phyloP scores from a whole-genome alignment of 1,140 invertebrate genomes.

The Lethocerus indicus region DNA sequence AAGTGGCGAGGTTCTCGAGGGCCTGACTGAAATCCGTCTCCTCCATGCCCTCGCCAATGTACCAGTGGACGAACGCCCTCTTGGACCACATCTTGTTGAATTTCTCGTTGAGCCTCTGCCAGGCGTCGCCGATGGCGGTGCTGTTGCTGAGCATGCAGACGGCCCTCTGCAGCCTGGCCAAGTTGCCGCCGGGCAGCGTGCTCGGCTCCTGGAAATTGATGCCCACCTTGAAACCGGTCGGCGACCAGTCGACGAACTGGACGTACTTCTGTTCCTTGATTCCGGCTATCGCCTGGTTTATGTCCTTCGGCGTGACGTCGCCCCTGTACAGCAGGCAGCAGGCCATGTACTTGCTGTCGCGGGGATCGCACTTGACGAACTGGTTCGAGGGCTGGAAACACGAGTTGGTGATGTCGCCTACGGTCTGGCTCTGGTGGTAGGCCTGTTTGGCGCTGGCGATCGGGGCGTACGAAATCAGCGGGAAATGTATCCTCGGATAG shows the following conservation, averaged over 20 bases:
- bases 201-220: conserved; percentile 29
- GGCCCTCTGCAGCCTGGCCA: conserved; percentile 31
- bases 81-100: conserved; percentile 33
- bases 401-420: conserved; percentile 28
- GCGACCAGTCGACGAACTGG: conserved; percentile 40
- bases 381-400: conserved; percentile 30
- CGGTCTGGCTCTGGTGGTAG: conserved; percentile 29
- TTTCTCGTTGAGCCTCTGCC: conserved; percentile 38
- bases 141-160: conserved; percentile 41
- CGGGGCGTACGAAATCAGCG: conserved; percentile 42
- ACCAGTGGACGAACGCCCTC: conserved; percentile 41
- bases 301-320: conserved; percentile 39
- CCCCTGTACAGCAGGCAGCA: conserved; percentile 37
- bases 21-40: conserved; percentile 46
- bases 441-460: conserved; percentile 39
- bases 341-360: conserved; percentile 34
- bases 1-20: conserved; percentile 24
- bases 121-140: conserved; percentile 40
- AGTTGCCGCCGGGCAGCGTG: conserved; percentile 35
- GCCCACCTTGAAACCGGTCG: conserved; percentile 28
- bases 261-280: conserved; percentile 33
- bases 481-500: conserved; percentile 29
- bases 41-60: conserved; percentile 44
- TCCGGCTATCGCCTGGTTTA: conserved; percentile 30
- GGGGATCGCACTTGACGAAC: conserved; percentile 38